A percentile compares a stretch with the other conserved stretches of the same genome.
Evolutionary conservation across 2,113 vertebrate species (phyloP).

Genomic region (Capra hircus): DNA sequence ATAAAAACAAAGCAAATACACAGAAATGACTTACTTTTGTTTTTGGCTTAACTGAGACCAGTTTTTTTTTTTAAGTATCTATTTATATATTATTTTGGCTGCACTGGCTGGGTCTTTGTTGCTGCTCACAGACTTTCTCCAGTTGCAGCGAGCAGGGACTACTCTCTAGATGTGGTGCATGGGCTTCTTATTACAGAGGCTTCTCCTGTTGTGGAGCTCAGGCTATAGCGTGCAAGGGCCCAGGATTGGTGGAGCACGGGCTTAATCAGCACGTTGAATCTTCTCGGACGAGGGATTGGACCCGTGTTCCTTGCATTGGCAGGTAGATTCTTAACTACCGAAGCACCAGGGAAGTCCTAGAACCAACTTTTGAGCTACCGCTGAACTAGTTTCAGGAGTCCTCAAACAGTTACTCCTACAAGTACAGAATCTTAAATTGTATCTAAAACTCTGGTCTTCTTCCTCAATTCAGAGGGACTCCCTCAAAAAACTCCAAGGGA

Average conservation of each 20-base stretch:
- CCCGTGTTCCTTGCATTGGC: background rate
- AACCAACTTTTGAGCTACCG: background rate
- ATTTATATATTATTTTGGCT: background rate
- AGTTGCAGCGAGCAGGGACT: background rate
- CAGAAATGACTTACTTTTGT: background rate
- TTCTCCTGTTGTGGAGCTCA: background rate
- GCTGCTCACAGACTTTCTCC: background rate
- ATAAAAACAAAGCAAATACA: background rate
- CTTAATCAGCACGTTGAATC: background rate
- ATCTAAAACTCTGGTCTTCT: background rate
- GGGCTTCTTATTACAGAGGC: background rate
- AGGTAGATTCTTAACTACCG: background rate
- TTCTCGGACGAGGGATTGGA: background rate
- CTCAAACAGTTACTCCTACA: background rate
- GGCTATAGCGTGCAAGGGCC: background rate
- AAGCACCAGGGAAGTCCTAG: background rate
- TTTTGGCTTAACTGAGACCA: background rate
- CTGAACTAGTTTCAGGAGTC: background rate
- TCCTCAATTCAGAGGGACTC: background rate
- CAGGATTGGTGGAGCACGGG: background rate
- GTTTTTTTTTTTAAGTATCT: background rate
- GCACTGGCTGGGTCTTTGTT: background rate
- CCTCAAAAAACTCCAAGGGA: background rate
- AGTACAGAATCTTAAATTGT: background rate
- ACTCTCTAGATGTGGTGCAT: background rate